phyloP scores from a whole-genome alignment of 2,797 vertebrate species.

The Tarsius wallacei region DNA sequence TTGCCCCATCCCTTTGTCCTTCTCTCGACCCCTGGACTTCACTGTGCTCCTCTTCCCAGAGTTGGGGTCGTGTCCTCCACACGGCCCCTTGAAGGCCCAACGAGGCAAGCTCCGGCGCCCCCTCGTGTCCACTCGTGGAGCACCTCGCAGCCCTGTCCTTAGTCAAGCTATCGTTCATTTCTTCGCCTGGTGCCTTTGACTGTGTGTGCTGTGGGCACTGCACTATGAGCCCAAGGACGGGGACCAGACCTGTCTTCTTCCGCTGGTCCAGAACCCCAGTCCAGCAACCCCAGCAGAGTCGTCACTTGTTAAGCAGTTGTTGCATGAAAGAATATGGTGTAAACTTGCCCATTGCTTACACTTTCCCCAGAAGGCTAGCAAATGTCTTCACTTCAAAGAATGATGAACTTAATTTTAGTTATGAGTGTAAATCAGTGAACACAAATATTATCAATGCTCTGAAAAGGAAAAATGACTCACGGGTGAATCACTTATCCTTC shows the following conservation, averaged over 20 bases:
- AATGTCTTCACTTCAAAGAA: constrained; percentile 50
- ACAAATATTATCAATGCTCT: neutral
- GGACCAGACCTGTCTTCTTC: neutral
- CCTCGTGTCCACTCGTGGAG: neutral
- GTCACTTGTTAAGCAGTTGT: neutral
- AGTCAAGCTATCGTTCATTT: rapidly evolving
- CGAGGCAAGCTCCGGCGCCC: rapidly evolving
- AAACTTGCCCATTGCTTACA: neutral
- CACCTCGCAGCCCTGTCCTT: neutral
- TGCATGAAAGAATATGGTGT: neutral
- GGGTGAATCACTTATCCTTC: neutral
- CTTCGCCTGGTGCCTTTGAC: rapidly evolving
- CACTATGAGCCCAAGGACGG: rapidly evolving
- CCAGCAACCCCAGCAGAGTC: rapidly evolving
- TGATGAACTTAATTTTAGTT: constrained; percentile 32
- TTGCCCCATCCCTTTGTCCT: neutral
- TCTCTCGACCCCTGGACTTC: rapidly evolving
- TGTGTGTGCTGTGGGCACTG: rapidly evolving
- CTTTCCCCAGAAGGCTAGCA: neutral
- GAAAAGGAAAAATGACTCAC: constrained; percentile 22
- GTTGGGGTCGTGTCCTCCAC: neutral
- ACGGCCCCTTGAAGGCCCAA: neutral
- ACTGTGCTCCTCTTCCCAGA: neutral
- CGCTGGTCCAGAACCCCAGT: neutral
- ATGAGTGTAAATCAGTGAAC: neutral